Evolutionary conservation across 2,797 vertebrate genomes (phyloP), one percentile per base, ranked within the genome.

Genomic region (Artibeus lituratus): DNA sequence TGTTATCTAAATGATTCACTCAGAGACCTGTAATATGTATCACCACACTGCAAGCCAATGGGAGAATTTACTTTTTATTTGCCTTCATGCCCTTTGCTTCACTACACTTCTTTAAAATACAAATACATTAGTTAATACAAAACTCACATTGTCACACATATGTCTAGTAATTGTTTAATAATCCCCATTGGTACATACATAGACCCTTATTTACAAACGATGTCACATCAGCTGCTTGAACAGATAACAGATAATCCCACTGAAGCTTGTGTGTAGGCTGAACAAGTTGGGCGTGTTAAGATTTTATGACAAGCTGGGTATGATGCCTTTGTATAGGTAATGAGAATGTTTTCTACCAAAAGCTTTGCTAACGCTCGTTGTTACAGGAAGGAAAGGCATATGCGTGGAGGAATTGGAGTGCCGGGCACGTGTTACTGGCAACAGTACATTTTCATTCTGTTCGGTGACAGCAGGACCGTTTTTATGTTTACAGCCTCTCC

Each of bases 101-200:
- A 98, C 97, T 98, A 98, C 97, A 98, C 97, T 97, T 97, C 96
- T 96, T 98, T 98, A 97, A 98, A 97, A 98, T 98, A 98, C 97
- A 98, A 97, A 98, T 97, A 98, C 97, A 98, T 90, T 92, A 97
- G 83, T 97, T 97, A 96, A 98, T 98, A 98, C 97, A 98, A 98
- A 98, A 98, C 91, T 98, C 97, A 97, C 53, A 97, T 97, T 94
- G 97, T 96, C 98, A 98, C 98, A 98, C 96, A 95, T 98, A 90
- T 86, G 92, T 93, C 96, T 80, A 87, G 49, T 98, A 98, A 74
- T 94, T 96, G 91, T 97, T 94, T 96, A 93, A 92, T 98, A 94
- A 69, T 97, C 97, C 98, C 97, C 98, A 97, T 98, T 98, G 97
- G 81, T 97, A 97, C 97, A 96, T 97, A 97, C 97, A 96, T 82